These are phyloP conservation scores for Cheilosia vernalis DNA, from an alignment of 2,888 invertebrate genomes.

Conservation along the genomic window DNA sequence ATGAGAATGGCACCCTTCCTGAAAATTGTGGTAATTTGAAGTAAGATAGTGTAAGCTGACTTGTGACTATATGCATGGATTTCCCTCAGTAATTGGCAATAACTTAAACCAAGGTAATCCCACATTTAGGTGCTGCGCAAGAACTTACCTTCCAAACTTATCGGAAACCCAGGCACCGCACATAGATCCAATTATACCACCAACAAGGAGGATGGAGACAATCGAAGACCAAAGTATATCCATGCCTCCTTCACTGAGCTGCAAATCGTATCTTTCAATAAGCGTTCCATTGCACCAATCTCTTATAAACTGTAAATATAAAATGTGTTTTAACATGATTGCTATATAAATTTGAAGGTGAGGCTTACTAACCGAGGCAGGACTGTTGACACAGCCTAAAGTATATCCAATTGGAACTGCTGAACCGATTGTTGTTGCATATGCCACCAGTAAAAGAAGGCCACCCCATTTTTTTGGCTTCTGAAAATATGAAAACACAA, in stretches of 20 bases:
- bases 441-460: constrained; percentile 86
- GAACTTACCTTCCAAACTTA: constrained; percentile 86
- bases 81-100: no score
- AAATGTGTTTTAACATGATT: not conserved
- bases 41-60: no score
- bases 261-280: constrained; percentile 85
- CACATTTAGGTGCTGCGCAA: no score
- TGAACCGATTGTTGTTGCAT: constrained; percentile 89
- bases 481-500: constrained; percentile 36
- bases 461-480: constrained; percentile 78
- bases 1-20: constrained; percentile 87
- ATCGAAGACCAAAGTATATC: constrained; percentile 91
- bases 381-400: constrained; percentile 93
- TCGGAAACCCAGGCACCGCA: constrained; percentile 90
- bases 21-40: not conserved
- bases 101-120: no score
- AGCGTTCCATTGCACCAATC: constrained; percentile 89
- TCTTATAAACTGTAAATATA: constrained; percentile 85
- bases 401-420: constrained; percentile 92
- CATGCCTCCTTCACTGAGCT: constrained; percentile 84
- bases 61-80: no score
- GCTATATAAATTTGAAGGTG: not conserved
- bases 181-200: constrained; percentile 93
- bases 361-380: constrained; percentile 86
- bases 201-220: constrained; percentile 94